Percentiles rank a stretch among this genome's conserved stretches.
phyloP scores from a whole-genome alignment of 2,797 vertebrate genomes.

The Paguma larvata region DNA sequence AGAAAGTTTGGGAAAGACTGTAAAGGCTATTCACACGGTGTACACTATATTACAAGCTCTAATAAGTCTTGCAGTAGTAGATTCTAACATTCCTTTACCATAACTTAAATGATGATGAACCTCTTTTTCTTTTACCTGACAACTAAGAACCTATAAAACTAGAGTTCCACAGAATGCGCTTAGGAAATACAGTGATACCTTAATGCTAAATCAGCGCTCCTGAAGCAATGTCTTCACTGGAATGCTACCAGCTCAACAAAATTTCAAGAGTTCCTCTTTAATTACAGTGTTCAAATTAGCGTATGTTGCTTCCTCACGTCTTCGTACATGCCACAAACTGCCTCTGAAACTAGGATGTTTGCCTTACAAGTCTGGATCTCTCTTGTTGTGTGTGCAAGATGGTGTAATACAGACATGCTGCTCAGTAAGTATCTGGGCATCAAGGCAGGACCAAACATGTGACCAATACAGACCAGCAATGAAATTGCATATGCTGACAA shows the following conservation, averaged over 20 bases:
- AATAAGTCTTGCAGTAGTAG: neutral
- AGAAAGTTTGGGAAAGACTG: conserved; percentile 38
- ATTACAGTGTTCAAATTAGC: conserved; percentile 5
- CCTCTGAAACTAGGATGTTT: neutral
- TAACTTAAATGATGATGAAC: conserved; percentile 20
- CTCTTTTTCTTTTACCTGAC: conserved; percentile 16
- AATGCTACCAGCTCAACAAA: conserved; percentile 40
- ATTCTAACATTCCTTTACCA: conserved; percentile 5
- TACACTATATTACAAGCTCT: neutral
- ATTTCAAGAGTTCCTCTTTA: conserved; percentile 14
- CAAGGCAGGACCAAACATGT: neutral
- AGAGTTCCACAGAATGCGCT: neutral
- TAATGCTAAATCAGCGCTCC: neutral
- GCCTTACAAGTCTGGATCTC: neutral
- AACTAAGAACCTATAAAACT: conserved; percentile 41
- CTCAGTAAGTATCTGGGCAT: conserved; percentile 28
- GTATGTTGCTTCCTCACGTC: conserved; percentile 5
- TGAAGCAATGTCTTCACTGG: neutral
- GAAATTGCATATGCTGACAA: neutral
- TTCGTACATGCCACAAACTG: conserved; percentile 9
- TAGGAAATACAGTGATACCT: neutral
- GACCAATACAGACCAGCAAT: neutral
- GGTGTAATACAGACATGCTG: neutral
- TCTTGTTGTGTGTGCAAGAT: neutral
- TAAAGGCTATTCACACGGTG: conserved; percentile 4